phyloP scores from a whole-genome alignment of 1,140 invertebrate genomes.

The Drosophila parabipectinata region DNA sequence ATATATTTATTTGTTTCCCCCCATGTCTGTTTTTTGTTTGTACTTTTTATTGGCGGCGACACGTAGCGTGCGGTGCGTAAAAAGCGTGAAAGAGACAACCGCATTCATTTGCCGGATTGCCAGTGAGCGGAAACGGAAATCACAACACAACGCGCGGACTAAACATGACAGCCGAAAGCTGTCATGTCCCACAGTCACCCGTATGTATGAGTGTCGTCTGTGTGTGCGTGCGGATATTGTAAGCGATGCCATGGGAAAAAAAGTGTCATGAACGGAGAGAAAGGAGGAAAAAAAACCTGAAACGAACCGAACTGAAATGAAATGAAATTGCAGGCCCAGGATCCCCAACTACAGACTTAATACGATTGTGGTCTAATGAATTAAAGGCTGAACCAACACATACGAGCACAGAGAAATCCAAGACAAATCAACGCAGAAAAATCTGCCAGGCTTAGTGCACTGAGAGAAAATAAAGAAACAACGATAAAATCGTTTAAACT shows the following conservation, averaged over 20 bases:
- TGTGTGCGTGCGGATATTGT: slow-evolving; percentile 37
- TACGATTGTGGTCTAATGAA: slow-evolving; percentile 67
- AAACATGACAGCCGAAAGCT: slow-evolving; percentile 64
- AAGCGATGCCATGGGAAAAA: slow-evolving; percentile 53
- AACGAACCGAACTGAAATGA: slow-evolving; percentile 30
- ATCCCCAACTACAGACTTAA: slow-evolving; percentile 54
- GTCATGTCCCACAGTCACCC: slow-evolving; percentile 45
- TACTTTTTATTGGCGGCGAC: slow-evolving; percentile 48
- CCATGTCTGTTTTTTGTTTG: slow-evolving; percentile 45
- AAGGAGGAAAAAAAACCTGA: slow-evolving; percentile 31
- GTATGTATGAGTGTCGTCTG: slow-evolving; percentile 7
- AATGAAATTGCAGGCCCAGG: slow-evolving; percentile 53
- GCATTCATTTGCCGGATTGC: slow-evolving; percentile 51
- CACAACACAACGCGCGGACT: slow-evolving; percentile 61
- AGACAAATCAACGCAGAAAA: slow-evolving; percentile 59
- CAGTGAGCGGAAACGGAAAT: slow-evolving; percentile 61
- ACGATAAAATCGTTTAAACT: neutral
- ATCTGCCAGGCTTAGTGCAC: slow-evolving; percentile 28
- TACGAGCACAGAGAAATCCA: slow-evolving; percentile 30
- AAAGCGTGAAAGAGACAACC: slow-evolving; percentile 60
- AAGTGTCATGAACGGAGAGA: slow-evolving; percentile 46
- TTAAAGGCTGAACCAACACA: slow-evolving; percentile 59
- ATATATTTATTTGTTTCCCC: neutral
- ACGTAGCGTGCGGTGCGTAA: slow-evolving; percentile 56
- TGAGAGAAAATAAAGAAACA: neutral